These are phyloP conservation scores for Podarcis lilfordi DNA, from an alignment of 2,797 vertebrate genomes.

Conservation along the genomic window DNA sequence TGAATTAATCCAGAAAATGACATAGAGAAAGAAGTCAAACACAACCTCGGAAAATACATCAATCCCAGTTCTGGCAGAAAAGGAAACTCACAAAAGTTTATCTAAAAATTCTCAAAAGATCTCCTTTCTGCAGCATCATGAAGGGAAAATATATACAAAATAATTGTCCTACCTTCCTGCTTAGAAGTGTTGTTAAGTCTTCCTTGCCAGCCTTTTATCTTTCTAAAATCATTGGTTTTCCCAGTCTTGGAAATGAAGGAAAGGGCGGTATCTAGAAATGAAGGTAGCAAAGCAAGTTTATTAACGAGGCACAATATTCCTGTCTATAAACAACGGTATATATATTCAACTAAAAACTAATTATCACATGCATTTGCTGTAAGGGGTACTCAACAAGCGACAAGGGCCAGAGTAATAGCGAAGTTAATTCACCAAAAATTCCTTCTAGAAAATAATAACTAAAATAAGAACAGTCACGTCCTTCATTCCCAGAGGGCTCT, in stretches of 20 bases:
- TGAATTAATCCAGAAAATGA: conserved; percentile 67
- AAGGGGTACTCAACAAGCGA: not conserved
- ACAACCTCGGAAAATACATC: not conserved
- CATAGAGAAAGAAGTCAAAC: not conserved
- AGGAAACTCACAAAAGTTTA: not conserved
- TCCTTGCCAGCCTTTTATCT: conserved; percentile 92
- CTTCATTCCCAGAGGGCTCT: not conserved
- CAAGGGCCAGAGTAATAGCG: not conserved
- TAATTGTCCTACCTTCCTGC: conserved; percentile 74
- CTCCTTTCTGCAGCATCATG: not conserved
- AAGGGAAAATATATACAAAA: not conserved
- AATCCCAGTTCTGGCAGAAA: not conserved
- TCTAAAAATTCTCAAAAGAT: not conserved
- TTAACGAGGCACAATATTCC: not conserved
- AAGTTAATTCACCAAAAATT: too few species aligned
- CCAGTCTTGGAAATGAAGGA: conserved; percentile 89
- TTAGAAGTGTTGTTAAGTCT: conserved; percentile 79
- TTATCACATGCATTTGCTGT: not conserved
- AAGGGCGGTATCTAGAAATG: conserved; percentile 74
- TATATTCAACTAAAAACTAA: not conserved
- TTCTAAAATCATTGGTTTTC: conserved; percentile 90
- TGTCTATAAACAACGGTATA: not conserved
- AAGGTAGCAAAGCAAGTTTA: conserved; percentile 18
- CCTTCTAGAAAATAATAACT: not conserved
- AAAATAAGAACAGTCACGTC: not conserved